Evolutionary conservation across 2,888 invertebrate species (phyloP).

Genomic region (Stenichneumon culpator): DNA sequence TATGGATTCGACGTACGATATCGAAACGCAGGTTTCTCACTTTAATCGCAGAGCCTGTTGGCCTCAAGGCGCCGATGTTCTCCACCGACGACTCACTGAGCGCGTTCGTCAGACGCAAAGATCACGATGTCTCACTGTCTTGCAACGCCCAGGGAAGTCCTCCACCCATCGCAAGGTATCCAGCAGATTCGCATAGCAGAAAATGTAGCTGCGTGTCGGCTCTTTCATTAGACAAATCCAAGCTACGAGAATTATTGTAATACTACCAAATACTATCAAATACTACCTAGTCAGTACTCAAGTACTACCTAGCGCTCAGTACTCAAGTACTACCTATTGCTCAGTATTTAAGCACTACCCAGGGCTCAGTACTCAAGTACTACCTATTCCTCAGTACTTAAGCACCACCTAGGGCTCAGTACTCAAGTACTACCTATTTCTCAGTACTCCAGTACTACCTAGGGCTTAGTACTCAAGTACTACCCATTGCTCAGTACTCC

Average conservation of each 20-base stretch:
- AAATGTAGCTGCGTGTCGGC: neutral
- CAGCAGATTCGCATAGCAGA: slow-evolving; percentile 64
- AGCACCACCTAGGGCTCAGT: too few relatives aligned
- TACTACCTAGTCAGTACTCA: too few relatives aligned
- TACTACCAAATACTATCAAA: too few relatives aligned
- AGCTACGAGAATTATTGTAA: neutral
- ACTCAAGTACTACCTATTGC: too few relatives aligned
- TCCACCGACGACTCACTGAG: slow-evolving; percentile 88
- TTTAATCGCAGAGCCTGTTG: slow-evolving; percentile 88
- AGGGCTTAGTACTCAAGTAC: too few relatives aligned
- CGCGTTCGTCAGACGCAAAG: slow-evolving; percentile 86
- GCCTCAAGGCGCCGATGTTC: slow-evolving; percentile 89
- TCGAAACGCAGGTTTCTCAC: slow-evolving; percentile 25
- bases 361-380: too few relatives aligned
- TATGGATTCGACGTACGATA: slow-evolving; percentile 12
- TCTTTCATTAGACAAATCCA: neutral
- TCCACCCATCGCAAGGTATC: slow-evolving; percentile 89
- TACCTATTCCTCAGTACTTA: too few relatives aligned
- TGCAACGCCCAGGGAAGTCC: slow-evolving; percentile 90
- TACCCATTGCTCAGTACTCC: too few relatives aligned
- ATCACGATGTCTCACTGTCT: slow-evolving; percentile 81
- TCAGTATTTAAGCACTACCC: too few relatives aligned
- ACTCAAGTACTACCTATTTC: too few relatives aligned
- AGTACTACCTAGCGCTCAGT: too few relatives aligned
- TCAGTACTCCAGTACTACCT: too few relatives aligned